phyloP scores from a whole-genome alignment of 2,888 invertebrate species.

The Bedellia somnulentella region DNA sequence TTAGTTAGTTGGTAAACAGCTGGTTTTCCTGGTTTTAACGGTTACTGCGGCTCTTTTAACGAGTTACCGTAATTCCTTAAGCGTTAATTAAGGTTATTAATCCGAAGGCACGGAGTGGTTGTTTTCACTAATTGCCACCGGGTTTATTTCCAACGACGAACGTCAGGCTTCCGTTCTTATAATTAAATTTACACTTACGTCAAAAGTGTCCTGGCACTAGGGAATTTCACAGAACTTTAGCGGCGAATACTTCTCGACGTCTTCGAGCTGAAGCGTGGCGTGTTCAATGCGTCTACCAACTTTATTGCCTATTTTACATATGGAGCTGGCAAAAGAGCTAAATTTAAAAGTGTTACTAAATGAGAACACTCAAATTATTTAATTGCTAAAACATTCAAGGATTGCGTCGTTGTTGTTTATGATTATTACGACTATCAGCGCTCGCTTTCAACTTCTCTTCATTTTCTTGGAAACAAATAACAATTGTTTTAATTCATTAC shows the following conservation, averaged over 20 bases:
- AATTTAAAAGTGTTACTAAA: background rate
- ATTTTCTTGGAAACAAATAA: no score
- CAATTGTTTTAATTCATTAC: no score
- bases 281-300: constrained; percentile 1
- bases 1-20: no score
- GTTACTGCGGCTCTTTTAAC: constrained; percentile 4
- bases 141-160: constrained; percentile 37
- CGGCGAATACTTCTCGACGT: background rate
- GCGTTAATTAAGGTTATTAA: constrained; percentile 56
- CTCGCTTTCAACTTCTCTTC: no score
- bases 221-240: constrained; percentile 6
- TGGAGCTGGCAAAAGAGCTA: background rate
- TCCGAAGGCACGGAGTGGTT: constrained; percentile 47
- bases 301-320: background rate
- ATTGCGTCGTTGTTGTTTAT: no score
- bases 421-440: no score
- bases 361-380: no score
- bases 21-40: constrained; percentile 2
- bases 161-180: constrained; percentile 30
- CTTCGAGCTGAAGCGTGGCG: background rate
- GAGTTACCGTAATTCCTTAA: constrained; percentile 33
- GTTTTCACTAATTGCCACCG: constrained; percentile 52
- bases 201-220: constrained; percentile 15
- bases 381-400: no score
- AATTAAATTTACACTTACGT: constrained; percentile 21